Evolutionary conservation across 2,888 invertebrate genomes (phyloP).

Genomic region (Chrysolina haemoptera): DNA sequence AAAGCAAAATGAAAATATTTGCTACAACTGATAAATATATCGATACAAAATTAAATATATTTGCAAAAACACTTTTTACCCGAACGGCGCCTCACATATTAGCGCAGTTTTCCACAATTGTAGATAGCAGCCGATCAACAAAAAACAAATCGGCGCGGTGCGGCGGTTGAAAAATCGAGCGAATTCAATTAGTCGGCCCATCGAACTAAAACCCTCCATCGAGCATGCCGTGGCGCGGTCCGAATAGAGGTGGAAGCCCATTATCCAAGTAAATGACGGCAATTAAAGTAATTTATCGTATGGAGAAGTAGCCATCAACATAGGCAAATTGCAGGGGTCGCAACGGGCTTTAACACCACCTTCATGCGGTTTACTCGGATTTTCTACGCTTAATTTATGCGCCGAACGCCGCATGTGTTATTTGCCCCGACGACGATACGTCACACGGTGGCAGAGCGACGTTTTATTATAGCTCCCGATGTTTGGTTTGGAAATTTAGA

Average conservation of each 20-base stretch:
- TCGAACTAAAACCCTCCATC: background rate
- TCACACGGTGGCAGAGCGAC: slow-evolving; percentile 54
- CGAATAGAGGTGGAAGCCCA: slow-evolving; percentile 57
- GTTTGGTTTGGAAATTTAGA: slow-evolving; percentile 60
- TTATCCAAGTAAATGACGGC: slow-evolving; percentile 65
- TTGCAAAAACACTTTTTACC: no score
- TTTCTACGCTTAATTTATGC: slow-evolving; percentile 66
- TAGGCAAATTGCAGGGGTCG: slow-evolving; percentile 61
- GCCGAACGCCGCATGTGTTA: slow-evolving; percentile 59
- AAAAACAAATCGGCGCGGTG: no score
- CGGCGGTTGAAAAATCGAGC: background rate
- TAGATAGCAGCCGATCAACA: background rate
- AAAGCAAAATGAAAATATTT: no score
- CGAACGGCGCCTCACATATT: no score
- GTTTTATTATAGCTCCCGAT: slow-evolving; percentile 42
- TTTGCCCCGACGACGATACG: slow-evolving; percentile 53
- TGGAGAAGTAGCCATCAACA: slow-evolving; percentile 49
- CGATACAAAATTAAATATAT: no score
- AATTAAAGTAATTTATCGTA: slow-evolving; percentile 68
- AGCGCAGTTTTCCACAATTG: no score
- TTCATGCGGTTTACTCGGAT: slow-evolving; percentile 65
- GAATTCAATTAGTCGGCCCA: slow-evolving; percentile 6
- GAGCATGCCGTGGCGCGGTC: background rate
- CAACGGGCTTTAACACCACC: slow-evolving; percentile 50
- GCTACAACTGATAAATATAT: no score